Evolutionary conservation across 2,113 vertebrate genomes (phyloP).

Genomic region (Pedionomus torquatus): DNA sequence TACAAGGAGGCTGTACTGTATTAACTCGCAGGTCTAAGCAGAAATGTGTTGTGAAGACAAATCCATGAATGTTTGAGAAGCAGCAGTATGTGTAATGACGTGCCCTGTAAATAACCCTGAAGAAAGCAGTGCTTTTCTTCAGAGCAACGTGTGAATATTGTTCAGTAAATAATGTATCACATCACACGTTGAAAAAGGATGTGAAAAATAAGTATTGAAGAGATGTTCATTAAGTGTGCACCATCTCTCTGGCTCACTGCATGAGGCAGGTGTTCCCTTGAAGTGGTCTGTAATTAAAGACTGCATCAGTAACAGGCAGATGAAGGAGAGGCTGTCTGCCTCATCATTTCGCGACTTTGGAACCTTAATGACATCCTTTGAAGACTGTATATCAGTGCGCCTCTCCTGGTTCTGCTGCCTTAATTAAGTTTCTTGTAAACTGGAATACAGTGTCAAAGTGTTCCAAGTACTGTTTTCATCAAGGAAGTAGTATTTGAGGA

Average conservation of each 20-base stretch:
- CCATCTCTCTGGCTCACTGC: not conserved
- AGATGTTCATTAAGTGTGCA: slow-evolving; percentile 2
- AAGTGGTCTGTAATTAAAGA: slow-evolving; percentile 50
- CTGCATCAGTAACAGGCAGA: not conserved
- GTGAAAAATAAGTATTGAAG: not conserved
- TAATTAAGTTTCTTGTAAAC: slow-evolving; percentile 17
- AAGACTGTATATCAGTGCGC: not conserved
- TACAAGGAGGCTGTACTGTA: not conserved
- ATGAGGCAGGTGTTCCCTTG: slow-evolving; percentile 41
- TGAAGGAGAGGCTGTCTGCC: slow-evolving; percentile 18
- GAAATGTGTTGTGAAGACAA: not conserved
- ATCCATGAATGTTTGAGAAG: not conserved
- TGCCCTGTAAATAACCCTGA: not conserved
- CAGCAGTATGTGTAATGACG: not conserved
- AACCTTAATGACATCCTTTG: slow-evolving; percentile 13
- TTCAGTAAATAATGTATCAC: not conserved
- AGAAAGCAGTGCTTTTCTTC: not conserved
- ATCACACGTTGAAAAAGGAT: not conserved
- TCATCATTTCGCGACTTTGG: not conserved
- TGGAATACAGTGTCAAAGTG: not conserved
- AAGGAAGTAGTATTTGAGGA: not conserved
- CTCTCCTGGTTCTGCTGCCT: not conserved
- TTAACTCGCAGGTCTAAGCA: not conserved
- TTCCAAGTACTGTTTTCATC: slow-evolving; percentile 18
- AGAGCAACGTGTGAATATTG: not conserved